Evolutionary conservation across 1,140 invertebrate genomes (phyloP).

Genomic region (Maniola jurtina): DNA sequence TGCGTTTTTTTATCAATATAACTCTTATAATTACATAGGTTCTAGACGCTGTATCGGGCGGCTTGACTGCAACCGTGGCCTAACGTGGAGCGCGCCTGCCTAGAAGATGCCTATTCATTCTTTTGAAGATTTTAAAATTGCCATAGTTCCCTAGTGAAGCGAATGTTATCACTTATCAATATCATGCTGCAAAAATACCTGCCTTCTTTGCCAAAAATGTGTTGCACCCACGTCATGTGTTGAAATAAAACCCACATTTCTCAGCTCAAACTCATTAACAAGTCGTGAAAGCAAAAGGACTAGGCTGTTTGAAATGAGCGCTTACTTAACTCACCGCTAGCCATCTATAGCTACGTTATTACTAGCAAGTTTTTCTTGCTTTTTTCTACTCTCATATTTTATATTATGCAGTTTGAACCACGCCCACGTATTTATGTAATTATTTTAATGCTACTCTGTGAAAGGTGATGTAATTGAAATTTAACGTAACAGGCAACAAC

Average conservation of each 20-base stretch:
- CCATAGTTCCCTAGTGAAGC: no score
- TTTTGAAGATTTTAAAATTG: no score
- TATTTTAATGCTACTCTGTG: neutral
- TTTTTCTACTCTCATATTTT: slow-evolving; percentile 2
- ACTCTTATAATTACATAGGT: no score
- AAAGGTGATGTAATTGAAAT: neutral
- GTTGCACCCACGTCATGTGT: neutral
- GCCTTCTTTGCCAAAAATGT: neutral
- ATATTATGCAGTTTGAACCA: neutral
- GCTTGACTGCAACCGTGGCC: no score
- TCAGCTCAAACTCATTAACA: neutral
- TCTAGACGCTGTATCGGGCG: no score
- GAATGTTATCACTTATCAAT: no score
- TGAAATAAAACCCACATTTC: slow-evolving; percentile 11
- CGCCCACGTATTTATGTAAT: neutral
- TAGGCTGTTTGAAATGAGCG: slow-evolving; percentile 1
- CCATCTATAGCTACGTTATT: neutral
- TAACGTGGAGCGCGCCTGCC: no score
- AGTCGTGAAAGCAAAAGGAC: slow-evolving; percentile 8
- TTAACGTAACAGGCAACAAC: neutral
- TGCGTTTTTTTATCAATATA: no score
- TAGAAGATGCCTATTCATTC: no score
- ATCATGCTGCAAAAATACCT: no score
- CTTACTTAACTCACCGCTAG: slow-evolving; percentile 3
- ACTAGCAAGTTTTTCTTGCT: slow-evolving; percentile 1